A percentile compares a stretch with the other conserved stretches of the same genome.
Evolutionary conservation across 2,113 vertebrate species (phyloP).

Genomic region (Leuciscus idus): DNA sequence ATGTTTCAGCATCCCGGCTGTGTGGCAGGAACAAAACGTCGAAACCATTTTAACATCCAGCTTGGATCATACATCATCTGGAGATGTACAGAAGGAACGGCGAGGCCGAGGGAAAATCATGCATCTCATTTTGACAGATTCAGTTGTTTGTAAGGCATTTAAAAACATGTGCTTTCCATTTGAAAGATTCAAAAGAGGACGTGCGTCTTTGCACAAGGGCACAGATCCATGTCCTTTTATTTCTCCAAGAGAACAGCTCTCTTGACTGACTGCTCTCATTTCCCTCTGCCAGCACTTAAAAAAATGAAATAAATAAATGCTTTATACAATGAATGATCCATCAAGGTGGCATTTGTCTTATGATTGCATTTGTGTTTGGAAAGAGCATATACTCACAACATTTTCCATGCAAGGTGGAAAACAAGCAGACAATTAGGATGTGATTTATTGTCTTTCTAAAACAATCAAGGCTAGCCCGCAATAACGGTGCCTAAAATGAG

Average conservation of each 20-base stretch:
- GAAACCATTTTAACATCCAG: conserved; percentile 60
- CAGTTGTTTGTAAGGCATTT: conserved; percentile 58
- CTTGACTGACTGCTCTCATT: conserved; percentile 10
- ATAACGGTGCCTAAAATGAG: not conserved
- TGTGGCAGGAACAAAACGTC: conserved; percentile 64
- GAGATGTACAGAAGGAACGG: conserved; percentile 58
- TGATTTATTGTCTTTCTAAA: conserved; percentile 15
- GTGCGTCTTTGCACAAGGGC: conserved; percentile 1
- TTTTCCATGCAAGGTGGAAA: not conserved
- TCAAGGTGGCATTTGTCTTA: conserved; percentile 32
- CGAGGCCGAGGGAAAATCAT: conserved; percentile 47
- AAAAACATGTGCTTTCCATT: conserved; percentile 55
- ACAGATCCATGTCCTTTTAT: conserved; percentile 18
- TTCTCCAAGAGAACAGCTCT: conserved; percentile 20
- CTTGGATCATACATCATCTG: conserved; percentile 67
- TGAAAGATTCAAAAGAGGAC: conserved; percentile 51
- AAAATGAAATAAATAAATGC: conserved; percentile 28
- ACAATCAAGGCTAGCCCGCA: conserved; percentile 1
- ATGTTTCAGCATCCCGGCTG: conserved; percentile 54
- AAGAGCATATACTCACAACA: conserved; percentile 2
- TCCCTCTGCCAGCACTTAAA: conserved; percentile 21
- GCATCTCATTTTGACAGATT: conserved; percentile 60
- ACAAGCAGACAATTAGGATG: conserved; percentile 20
- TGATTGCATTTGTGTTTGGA: conserved; percentile 29
- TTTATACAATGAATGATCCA: conserved; percentile 24